Conservation (phyloP, 37 sponge, comb jelly and placozoan species). For the Cliona cf. orientalis region DNA sequence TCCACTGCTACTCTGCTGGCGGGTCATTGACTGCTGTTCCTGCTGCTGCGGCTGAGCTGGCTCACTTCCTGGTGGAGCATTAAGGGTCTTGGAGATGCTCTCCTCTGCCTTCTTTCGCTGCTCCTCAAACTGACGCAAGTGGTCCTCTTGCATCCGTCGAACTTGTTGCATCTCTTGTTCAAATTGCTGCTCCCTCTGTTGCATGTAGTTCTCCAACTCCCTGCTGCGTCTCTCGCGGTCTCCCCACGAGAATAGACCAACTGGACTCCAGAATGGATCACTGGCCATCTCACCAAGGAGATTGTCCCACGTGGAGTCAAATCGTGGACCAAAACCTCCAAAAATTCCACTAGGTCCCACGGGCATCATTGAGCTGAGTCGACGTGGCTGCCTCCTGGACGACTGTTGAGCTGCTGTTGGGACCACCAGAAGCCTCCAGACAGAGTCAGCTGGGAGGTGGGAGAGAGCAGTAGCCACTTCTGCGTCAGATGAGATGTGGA, state of each 20-base stretch:
- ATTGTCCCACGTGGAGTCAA: background rate
- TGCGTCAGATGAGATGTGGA: constrained; percentile 31
- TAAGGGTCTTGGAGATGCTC: background rate
- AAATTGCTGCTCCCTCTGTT: background rate
- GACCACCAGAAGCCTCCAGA: constrained; percentile 3
- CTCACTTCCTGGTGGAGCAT: background rate
- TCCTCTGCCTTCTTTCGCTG: constrained; percentile 5
- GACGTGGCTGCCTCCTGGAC: background rate
- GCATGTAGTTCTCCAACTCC: background rate
- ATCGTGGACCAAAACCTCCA: background rate
- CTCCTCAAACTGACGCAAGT: background rate
- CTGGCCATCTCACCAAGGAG: background rate
- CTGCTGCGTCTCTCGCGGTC: background rate
- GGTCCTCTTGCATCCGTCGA: constrained; percentile 1
- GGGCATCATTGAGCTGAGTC: background rate
- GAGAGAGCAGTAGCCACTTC: constrained; percentile 20
- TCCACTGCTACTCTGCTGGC: background rate
- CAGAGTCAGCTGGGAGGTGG: constrained; percentile 4
- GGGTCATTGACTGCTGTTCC: background rate
- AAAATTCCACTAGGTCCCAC: background rate
- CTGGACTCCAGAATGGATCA: constrained; percentile 21
- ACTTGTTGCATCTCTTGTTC: background rate
- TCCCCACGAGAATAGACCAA: background rate
- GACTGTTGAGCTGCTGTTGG: background rate
- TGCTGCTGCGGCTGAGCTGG: background rate